Base-by-base conservation (phyloP, 2,888 invertebrate genomes). In the Drepanosiphum platanoidis region DNA sequence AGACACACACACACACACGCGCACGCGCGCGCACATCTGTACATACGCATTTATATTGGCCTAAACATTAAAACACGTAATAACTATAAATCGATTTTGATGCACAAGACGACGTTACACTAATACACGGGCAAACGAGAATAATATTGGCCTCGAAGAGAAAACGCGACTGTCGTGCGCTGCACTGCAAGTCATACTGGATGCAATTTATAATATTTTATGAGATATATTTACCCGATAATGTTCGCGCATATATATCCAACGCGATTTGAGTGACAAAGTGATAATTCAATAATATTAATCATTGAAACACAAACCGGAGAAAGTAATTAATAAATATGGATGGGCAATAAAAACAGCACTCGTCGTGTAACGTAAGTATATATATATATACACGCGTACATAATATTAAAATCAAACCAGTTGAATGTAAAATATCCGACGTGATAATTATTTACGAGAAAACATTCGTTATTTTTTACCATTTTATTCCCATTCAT, bases 21-120 rank as follows among this genome's bases (percentile, higher is more conserved):
- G 36, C 22, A 42, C 34, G 13, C 34, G 22, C 2, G 46, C 27
- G 9, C 34, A 30, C 68, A n/a, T 32, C n/a, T 75, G 75, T 77
- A 27, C 36, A 39, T 36, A 61, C 42, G 58, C 80, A 58, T 80
- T 70, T 70, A 70, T 70, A 80, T 70, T 58, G 70, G 70, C 30
- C 70, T 71, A 81, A 81, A 81, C 71, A 39, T 71, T 39, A 61
- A 81, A 81, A 71, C 70, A 81, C 58, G 71, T 81, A 71, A 81
- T 81, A 71, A 81, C 81, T 81, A 81, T 81, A 81, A 81, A 81
- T 81, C 81, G 81, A 81, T 81, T 71, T 81, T 39, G 58, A 81
- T 71, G 58, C 71, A 71, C 71, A 71, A 81, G 80, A 70, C 80
- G 80, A 80, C 27, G 36, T 61, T 66, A 34, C 32, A 42, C 70